These are phyloP conservation scores for Gopherus evgoodei DNA, from an alignment of 2,113 vertebrate species.

Conservation along the genomic window DNA sequence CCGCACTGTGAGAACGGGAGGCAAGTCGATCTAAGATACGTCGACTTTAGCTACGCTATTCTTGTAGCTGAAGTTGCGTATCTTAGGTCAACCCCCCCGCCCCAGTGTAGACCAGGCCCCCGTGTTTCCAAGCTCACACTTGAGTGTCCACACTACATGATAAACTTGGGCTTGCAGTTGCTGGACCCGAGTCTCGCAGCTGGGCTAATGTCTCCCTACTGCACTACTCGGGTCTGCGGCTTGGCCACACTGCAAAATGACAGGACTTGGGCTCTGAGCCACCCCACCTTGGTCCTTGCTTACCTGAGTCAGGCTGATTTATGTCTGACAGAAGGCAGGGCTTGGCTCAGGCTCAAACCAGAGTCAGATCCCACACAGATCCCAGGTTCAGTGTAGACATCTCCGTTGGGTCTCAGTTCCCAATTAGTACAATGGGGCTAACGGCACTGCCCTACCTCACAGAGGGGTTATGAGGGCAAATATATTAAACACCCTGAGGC, in stretches of 20 bases:
- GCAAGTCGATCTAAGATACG: too few species aligned
- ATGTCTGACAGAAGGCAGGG: not conserved
- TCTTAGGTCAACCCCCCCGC: too few species aligned
- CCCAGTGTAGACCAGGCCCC: too few species aligned
- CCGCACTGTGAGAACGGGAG: too few species aligned
- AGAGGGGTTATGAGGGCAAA: not conserved
- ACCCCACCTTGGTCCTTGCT: not conserved
- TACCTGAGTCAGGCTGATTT: not conserved
- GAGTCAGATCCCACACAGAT: not conserved
- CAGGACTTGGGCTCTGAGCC: not conserved
- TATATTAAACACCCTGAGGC: not conserved
- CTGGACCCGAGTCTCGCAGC: not conserved
- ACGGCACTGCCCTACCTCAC: not conserved
- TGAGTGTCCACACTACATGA: too few species aligned
- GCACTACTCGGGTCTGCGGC: not conserved
- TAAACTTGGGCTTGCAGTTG: too few species aligned
- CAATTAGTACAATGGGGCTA: not conserved
- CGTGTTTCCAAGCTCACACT: not conserved
- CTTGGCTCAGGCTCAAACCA: not conserved
- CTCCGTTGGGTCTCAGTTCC: not conserved
- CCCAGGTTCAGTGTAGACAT: not conserved
- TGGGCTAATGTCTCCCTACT: not conserved
- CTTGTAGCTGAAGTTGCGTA: too few species aligned
- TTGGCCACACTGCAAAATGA: not conserved
- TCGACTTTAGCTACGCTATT: too few species aligned